Evolutionary conservation across 2,113 vertebrate species (phyloP).

Genomic region (Opisthocomus hoazin): DNA sequence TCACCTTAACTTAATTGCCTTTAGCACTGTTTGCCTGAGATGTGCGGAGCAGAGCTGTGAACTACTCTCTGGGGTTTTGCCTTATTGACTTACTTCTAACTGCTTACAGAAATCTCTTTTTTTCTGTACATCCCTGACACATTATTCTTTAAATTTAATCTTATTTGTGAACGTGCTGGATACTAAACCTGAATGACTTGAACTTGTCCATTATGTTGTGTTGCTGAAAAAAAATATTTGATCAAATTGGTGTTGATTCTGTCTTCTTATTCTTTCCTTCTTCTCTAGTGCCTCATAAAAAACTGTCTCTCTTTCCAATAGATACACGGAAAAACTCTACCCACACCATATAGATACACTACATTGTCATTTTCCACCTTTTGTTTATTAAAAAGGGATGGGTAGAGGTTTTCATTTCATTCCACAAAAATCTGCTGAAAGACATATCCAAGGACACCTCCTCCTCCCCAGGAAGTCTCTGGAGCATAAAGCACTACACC

Average conservation of each 20-base stretch:
- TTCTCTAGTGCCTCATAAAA: neutral
- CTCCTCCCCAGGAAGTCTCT: neutral
- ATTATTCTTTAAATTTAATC: neutral
- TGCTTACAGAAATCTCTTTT: neutral
- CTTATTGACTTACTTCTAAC: neutral
- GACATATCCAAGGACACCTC: neutral
- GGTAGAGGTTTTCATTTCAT: accelerated
- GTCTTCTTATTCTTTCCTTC: neutral
- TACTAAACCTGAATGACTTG: neutral
- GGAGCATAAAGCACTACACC: accelerated
- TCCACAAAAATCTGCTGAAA: neutral
- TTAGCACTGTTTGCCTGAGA: neutral
- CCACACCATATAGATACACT: neutral
- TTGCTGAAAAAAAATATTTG: neutral
- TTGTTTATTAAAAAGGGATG: neutral
- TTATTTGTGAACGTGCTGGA: neutral
- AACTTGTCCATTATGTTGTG: neutral
- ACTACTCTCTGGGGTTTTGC: neutral
- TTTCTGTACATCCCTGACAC: neutral
- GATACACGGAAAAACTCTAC: neutral
- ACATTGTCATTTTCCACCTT: neutral
- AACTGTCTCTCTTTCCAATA: neutral
- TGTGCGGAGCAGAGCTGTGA: neutral
- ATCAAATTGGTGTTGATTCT: neutral
- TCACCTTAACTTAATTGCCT: neutral